Evolutionary conservation across 2,888 invertebrate genomes (phyloP), one percentile per base, ranked within the genome.

Genomic region (Trissonchulus sp.): DNA sequence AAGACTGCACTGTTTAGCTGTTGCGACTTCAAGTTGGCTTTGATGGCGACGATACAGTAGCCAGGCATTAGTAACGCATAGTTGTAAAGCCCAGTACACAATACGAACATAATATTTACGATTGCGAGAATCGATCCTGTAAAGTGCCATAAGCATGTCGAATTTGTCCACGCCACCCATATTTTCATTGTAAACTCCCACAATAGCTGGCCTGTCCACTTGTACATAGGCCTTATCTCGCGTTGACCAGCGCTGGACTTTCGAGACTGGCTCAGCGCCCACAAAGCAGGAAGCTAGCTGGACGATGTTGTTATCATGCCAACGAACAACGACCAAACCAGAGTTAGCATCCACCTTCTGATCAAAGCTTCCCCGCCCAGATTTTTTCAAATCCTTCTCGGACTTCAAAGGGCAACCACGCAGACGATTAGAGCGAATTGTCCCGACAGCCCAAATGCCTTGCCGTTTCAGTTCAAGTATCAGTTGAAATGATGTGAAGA

Each of bases 101-200:
- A 69, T 15, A 3, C 71, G n/a, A 33, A 36, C 34, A n/a, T 69
- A 69, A 2, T 15, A 33, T 69, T 36, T 69, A n/a, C 37, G 34
- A 36, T 35, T 69, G 23, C n/a, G 2, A 35, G 23, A 35, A 3
- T 69, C 3, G 8, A 69, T 8, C 8, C 71, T 8, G n/a, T 69
- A 69, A 30, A 69, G n/a, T 33, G 71, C 71, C 33, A 36, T 69
- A 34, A 69, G n/a, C 71, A 69, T 69, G n/a, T 69, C 71, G 15
- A 34, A 35, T 15, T 33, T 8, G n/a, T 69, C 71, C 8, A 48
- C 48, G 23, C 48, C 48, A 48, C 48, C 48, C 48, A 48, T 48
- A 48, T 23, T 15, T 23, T n/a, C 15, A 34, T 69, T 69, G 37
- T 69, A 69, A n/a, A 36, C 28, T 2, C 28, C 3, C 15, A 69